Evolutionary conservation across 2,797 vertebrate genomes (phyloP).

Genomic region (Pteropus rufus): DNA sequence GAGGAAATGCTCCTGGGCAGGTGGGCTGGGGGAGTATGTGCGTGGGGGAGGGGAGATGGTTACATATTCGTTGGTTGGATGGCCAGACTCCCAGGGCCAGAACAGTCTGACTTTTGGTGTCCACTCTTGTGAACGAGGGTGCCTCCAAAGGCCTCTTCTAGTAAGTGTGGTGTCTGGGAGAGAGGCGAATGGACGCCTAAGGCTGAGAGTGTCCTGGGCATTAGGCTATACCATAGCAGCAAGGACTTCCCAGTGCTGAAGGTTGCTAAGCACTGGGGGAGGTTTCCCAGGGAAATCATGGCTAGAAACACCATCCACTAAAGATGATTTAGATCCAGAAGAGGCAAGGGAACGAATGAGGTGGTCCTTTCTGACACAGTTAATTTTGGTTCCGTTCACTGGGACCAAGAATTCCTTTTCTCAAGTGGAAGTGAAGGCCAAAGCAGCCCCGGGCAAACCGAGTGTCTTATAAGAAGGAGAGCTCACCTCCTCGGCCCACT

Average conservation of each 20-base stretch:
- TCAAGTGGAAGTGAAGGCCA: background rate
- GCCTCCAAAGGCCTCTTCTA: background rate
- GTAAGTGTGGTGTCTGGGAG: background rate
- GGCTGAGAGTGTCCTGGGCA: background rate
- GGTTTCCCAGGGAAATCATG: slow-evolving; percentile 70
- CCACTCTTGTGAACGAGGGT: background rate
- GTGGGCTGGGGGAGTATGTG: background rate
- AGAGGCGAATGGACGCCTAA: background rate
- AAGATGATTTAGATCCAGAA: slow-evolving; percentile 62
- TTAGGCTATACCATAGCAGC: background rate
- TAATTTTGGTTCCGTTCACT: slow-evolving; percentile 10
- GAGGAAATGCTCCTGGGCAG: background rate
- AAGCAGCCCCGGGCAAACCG: background rate
- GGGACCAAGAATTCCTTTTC: background rate
- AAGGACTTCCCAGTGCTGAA: background rate
- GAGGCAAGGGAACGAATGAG: slow-evolving; percentile 53
- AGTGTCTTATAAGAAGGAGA: background rate
- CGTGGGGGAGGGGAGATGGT: rapidly evolving
- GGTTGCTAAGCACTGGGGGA: slow-evolving; percentile 66
- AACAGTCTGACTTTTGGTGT: background rate
- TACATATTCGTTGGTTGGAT: background rate
- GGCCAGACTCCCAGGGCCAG: background rate
- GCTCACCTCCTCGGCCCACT: background rate
- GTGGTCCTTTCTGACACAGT: slow-evolving; percentile 49
- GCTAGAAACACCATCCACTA: slow-evolving; percentile 71